These are phyloP conservation scores for Muraenolepis orangiensis DNA, from an alignment of 2,797 vertebrate genomes.

Conservation along the genomic window DNA sequence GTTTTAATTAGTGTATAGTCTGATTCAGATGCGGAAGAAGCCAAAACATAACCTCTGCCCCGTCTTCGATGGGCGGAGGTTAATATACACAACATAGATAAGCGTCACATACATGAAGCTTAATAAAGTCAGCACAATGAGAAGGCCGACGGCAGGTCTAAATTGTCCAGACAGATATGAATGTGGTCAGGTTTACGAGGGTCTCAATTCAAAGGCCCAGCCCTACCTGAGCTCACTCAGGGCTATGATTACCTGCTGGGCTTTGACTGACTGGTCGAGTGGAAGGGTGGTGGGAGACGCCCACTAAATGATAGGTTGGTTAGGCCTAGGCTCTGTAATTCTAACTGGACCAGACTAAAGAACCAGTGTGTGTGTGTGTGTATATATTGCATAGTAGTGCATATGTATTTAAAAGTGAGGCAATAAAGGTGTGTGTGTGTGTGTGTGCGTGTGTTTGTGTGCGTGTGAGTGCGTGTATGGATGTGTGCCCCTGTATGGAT, in stretches of 20 bases:
- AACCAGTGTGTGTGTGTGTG: neutral
- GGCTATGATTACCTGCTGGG: constrained; percentile 19
- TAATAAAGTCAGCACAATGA: neutral
- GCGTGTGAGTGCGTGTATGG: too few relatives aligned
- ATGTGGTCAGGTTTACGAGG: neutral
- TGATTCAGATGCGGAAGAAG: too few relatives aligned
- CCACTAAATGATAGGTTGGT: constrained; percentile 43
- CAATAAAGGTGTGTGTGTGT: constrained; percentile 9
- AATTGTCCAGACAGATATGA: neutral
- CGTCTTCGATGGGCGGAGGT: too few relatives aligned
- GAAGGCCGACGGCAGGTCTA: too few relatives aligned
- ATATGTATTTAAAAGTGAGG: constrained; percentile 31
- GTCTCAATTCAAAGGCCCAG: neutral
- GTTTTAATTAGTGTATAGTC: too few relatives aligned
- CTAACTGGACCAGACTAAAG: constrained; percentile 32
- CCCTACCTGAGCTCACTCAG: constrained; percentile 2
- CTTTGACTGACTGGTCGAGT: constrained; percentile 20
- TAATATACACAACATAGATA: neutral
- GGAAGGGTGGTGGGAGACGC: constrained; percentile 33
- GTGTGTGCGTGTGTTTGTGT: neutral
- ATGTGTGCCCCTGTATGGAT: too few relatives aligned
- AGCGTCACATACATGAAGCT: neutral
- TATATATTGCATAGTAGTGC: neutral
- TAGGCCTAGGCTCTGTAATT: constrained; percentile 42
- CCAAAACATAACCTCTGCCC: too few relatives aligned